Conservation (phyloP, 2,113 vertebrate genomes). For the Xyliphius kryptos region DNA sequence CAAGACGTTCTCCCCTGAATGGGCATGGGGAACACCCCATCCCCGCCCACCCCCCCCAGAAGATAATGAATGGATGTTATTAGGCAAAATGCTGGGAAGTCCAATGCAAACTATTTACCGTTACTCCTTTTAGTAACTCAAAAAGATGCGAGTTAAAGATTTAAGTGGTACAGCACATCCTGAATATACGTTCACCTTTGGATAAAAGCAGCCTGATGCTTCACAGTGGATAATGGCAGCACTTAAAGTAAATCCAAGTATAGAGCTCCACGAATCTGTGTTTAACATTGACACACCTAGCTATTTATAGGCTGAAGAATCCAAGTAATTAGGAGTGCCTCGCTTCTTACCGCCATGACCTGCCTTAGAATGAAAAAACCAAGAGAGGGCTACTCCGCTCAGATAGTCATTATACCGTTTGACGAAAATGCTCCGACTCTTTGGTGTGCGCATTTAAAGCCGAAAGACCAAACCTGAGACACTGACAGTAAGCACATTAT, state of each 20-base stretch:
- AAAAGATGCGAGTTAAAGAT: too few relatives aligned
- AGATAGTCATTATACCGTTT: conserved; percentile 32
- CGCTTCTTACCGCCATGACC: conserved; percentile 15
- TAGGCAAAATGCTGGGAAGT: too few relatives aligned
- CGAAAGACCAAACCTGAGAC: background rate
- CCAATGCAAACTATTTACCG: too few relatives aligned
- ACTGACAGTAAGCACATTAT: too few relatives aligned
- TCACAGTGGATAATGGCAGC: background rate
- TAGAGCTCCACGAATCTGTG: conserved; percentile 1
- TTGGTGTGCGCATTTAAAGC: conserved; percentile 16
- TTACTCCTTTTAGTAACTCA: too few relatives aligned
- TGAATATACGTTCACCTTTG: too few relatives aligned
- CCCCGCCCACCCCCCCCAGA: too few relatives aligned
- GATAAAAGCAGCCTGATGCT: too few relatives aligned
- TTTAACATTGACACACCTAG: conserved; percentile 29
- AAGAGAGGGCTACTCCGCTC: background rate
- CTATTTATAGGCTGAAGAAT: conserved; percentile 28
- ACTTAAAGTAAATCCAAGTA: conserved; percentile 10
- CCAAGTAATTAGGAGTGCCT: conserved; percentile 29
- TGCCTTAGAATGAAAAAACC: conserved; percentile 25
- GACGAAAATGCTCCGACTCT: conserved; percentile 2
- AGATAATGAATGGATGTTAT: too few relatives aligned
- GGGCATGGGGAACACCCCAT: too few relatives aligned
- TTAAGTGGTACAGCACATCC: too few relatives aligned
- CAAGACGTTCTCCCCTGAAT: too few relatives aligned